Evolutionary conservation across 2,113 vertebrate genomes (phyloP).

Genomic region (Athene cunicularia): DNA sequence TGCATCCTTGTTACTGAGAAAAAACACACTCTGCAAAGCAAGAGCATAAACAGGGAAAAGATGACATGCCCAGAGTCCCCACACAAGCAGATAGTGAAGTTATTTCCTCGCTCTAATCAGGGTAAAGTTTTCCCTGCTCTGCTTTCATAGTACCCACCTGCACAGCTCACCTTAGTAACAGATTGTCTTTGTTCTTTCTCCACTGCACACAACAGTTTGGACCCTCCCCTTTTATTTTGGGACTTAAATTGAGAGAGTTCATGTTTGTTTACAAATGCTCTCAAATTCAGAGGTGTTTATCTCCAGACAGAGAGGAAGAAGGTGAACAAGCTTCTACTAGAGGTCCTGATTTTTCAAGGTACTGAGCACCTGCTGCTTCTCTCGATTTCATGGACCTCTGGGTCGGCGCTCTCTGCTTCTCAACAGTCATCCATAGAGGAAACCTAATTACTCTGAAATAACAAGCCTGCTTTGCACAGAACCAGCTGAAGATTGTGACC

Average conservation of each 20-base stretch:
- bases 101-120: not conserved
- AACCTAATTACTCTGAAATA: not conserved
- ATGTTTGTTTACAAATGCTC: not conserved
- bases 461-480: not conserved
- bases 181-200: not conserved
- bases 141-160: not conserved
- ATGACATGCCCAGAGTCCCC: not conserved
- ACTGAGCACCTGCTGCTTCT: not conserved
- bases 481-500: not conserved
- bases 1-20: rapidly evolving
- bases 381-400: not conserved
- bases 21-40: not conserved
- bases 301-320: too few species aligned
- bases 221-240: not conserved
- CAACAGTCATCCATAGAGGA: not conserved
- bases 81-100: not conserved
- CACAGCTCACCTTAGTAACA: too few species aligned
- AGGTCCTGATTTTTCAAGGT: not conserved
- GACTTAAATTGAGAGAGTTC: not conserved
- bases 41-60: not conserved
- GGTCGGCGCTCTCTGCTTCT: not conserved
- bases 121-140: not conserved
- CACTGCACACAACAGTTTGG: too few species aligned
- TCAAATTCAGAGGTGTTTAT: not conserved
- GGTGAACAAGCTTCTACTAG: not conserved